Evolutionary conservation across 2,888 invertebrate genomes (phyloP).

Genomic region (Apodemia mormo): DNA sequence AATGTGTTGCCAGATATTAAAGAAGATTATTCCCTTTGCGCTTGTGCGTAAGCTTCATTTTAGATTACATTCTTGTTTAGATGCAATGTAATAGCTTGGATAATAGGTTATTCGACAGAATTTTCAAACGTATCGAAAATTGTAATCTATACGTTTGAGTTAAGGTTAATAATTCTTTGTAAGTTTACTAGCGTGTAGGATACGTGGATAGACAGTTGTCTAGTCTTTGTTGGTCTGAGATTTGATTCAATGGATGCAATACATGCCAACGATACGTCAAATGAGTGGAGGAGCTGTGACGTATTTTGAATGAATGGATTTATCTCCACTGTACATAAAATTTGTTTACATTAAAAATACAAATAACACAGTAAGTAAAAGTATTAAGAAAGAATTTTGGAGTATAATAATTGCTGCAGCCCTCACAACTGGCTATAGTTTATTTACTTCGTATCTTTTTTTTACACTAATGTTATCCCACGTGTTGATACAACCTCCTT

Average conservation of each 20-base stretch:
- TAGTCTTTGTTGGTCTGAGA: conserved; percentile 46
- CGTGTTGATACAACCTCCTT: too few relatives aligned
- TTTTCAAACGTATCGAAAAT: neutral
- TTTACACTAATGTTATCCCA: too few relatives aligned
- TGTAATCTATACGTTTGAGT: neutral
- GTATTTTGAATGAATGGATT: conserved; percentile 26
- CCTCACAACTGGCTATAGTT: too few relatives aligned
- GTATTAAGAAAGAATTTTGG: too few relatives aligned
- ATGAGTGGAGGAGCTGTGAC: conserved; percentile 10
- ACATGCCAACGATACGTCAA: conserved; percentile 20
- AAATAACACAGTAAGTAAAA: neutral
- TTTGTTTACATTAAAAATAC: neutral
- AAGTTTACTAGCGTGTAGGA: conserved; percentile 43
- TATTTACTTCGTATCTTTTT: too few relatives aligned
- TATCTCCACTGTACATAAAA: conserved; percentile 24
- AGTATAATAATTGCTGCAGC: too few relatives aligned
- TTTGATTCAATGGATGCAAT: conserved; percentile 33
- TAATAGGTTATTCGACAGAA: conserved; percentile 18
- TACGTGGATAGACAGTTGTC: conserved; percentile 51
- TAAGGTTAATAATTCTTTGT: conserved; percentile 24
- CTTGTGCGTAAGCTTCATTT: neutral
- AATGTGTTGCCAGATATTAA: conserved; percentile 8
- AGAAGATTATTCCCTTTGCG: conserved; percentile 13
- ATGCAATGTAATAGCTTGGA: conserved; percentile 12
- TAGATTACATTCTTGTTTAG: neutral